Conservation (phyloP, 1,140 invertebrate genomes). For the Homalodisca vitripennis region DNA sequence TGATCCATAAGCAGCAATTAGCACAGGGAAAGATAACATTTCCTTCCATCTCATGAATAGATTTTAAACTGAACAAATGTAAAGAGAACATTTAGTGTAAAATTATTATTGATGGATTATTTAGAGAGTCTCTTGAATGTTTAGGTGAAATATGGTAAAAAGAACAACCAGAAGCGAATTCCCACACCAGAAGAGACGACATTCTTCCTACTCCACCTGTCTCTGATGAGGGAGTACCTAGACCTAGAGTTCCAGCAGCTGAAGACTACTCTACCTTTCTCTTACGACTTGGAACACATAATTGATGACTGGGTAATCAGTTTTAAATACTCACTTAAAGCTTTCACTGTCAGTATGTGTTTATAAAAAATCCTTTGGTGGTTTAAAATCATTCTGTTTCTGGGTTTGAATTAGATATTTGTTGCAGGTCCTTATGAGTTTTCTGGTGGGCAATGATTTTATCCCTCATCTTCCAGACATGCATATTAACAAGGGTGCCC, state of each 20-base stretch:
- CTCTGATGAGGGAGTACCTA: conserved; percentile 88
- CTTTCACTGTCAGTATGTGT: too few relatives aligned
- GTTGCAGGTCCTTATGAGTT: conserved; percentile 83
- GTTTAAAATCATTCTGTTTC: not conserved
- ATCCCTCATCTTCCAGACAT: conserved; percentile 92
- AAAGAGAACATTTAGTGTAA: too few relatives aligned
- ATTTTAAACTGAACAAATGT: too few relatives aligned
- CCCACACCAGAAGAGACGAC: conserved; percentile 83
- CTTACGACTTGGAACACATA: conserved; percentile 78
- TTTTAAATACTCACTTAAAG: too few relatives aligned
- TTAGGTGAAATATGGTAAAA: conserved; percentile 64
- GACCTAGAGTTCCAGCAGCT: conserved; percentile 85
- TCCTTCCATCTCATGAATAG: too few relatives aligned
- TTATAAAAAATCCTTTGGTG: too few relatives aligned
- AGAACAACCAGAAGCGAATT: conserved; percentile 50
- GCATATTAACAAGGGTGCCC: conserved; percentile 87
- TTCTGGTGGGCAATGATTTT: conserved; percentile 97
- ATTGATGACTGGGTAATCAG: conserved; percentile 64
- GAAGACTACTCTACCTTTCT: conserved; percentile 67
- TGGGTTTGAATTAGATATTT: not conserved
- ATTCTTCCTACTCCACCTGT: conserved; percentile 91
- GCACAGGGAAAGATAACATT: too few relatives aligned
- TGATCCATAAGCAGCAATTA: too few relatives aligned
- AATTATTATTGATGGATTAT: not conserved
- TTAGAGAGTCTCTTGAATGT: conserved; percentile 38